Conservation (phyloP, 2,888 invertebrate species). For the Chalcis sispes region DNA sequence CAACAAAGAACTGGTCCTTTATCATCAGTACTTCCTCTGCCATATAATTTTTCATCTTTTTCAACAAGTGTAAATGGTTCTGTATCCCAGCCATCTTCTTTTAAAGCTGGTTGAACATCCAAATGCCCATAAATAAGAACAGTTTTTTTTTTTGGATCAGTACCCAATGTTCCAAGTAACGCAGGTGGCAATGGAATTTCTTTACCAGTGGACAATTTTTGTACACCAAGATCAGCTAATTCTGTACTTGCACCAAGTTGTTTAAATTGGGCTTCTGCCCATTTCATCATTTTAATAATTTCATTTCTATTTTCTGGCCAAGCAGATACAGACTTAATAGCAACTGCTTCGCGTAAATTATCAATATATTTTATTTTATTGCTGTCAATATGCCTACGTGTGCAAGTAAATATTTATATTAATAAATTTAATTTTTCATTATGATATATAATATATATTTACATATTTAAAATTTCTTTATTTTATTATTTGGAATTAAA, state of each 20-base stretch:
- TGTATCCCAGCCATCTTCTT: slow-evolving; percentile 96
- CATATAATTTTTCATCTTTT: slow-evolving; percentile 91
- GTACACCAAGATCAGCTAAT: slow-evolving; percentile 86
- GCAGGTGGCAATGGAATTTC: slow-evolving; percentile 90
- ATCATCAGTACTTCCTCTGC: slow-evolving; percentile 95
- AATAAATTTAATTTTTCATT: neutral
- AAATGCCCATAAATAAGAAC: slow-evolving; percentile 97
- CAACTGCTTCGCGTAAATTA: slow-evolving; percentile 89
- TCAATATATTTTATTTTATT: slow-evolving; percentile 87
- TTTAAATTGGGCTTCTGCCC: slow-evolving; percentile 84
- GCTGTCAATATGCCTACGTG: slow-evolving; percentile 80
- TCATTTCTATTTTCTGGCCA: slow-evolving; percentile 90
- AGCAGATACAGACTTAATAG: slow-evolving; percentile 96
- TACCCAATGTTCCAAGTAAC: slow-evolving; percentile 86
- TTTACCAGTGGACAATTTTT: slow-evolving; percentile 84
- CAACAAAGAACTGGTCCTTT: slow-evolving; percentile 97
- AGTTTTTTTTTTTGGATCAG: slow-evolving; percentile 91
- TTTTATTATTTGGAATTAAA: neutral
- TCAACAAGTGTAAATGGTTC: slow-evolving; percentile 95
- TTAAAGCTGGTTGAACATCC: slow-evolving; percentile 97
- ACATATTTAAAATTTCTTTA: neutral
- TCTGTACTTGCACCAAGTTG: slow-evolving; percentile 84
- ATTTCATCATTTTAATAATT: slow-evolving; percentile 90
- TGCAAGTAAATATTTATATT: slow-evolving; percentile 8
- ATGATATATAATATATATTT: neutral